A percentile compares a stretch with the other conserved stretches of the same genome.
Evolutionary conservation across 2,113 vertebrate genomes (phyloP).

Genomic region (Dasyurus viverrinus): DNA sequence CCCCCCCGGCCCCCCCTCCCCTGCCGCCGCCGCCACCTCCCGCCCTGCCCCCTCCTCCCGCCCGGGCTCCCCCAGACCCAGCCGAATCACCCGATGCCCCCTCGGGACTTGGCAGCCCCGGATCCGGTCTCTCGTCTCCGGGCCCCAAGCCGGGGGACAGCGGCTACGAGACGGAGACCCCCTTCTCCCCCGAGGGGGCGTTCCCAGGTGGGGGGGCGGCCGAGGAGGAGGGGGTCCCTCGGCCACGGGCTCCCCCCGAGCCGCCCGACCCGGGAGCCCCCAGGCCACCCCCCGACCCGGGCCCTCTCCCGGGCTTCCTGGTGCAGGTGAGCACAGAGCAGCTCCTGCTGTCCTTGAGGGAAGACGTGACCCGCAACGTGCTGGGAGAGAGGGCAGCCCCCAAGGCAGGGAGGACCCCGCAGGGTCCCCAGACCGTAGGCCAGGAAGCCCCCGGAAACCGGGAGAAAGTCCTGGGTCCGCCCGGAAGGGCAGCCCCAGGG

Average conservation of each 20-base stretch:
- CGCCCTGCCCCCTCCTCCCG: constrained; percentile 60
- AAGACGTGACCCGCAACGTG: constrained; percentile 91
- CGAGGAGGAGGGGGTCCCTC: constrained; percentile 84
- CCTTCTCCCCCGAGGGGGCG: constrained; percentile 83
- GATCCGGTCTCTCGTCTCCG: constrained; percentile 81
- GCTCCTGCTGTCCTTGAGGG: constrained; percentile 90
- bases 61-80: constrained; percentile 70
- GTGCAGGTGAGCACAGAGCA: constrained; percentile 95
- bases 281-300: constrained; percentile 39
- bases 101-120: constrained; percentile 81
- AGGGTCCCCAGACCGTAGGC: not conserved
- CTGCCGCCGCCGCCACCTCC: constrained; percentile 32
- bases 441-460: constrained; percentile 38
- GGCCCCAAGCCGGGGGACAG: constrained; percentile 83
- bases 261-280: constrained; percentile 78
- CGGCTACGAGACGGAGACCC: constrained; percentile 84
- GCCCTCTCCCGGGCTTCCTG: constrained; percentile 85
- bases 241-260: constrained; percentile 79
- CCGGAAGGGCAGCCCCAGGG: constrained; percentile 51
- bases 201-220: constrained; percentile 84
- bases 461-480: constrained; percentile 57
- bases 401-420: constrained; percentile 53
- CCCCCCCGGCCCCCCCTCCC: constrained; percentile 78
- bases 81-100: constrained; percentile 78
- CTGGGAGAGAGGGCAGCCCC: constrained; percentile 84